A percentile compares a stretch with the other conserved stretches of the same genome.
Evolutionary conservation across 2,797 vertebrate species (phyloP).

Genomic region (Chloroceryle inda): DNA sequence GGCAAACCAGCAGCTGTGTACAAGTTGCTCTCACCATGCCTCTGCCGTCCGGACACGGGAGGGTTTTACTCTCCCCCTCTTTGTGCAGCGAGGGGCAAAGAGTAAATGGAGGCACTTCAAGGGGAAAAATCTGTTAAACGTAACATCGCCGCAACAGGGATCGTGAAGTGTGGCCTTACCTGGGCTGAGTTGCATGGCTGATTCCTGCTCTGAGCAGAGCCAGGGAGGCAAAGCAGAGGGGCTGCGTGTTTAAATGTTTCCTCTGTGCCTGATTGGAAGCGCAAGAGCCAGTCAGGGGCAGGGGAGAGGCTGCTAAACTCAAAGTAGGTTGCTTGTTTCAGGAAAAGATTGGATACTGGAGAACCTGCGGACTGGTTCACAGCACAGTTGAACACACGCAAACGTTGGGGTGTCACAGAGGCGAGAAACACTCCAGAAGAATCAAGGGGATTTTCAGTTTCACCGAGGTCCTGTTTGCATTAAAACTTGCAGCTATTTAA

Average conservation of each 20-base stretch:
- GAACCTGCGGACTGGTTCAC: background rate
- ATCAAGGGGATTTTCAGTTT: background rate
- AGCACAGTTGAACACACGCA: rapidly evolving
- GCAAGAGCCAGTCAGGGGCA: conserved; percentile 62
- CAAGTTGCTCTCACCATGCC: background rate
- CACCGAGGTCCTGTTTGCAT: background rate
- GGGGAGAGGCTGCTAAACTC: conserved; percentile 63
- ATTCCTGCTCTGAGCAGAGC: conserved; percentile 53
- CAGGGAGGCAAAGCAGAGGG: conserved; percentile 27
- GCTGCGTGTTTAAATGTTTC: conserved; percentile 65
- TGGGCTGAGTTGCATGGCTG: conserved; percentile 72
- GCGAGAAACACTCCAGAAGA: background rate
- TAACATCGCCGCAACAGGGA: background rate
- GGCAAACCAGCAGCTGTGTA: background rate
- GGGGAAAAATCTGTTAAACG: background rate
- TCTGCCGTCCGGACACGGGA: background rate
- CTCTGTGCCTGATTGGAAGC: conserved; percentile 73
- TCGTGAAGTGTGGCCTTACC: conserved; percentile 61
- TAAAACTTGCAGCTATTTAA: background rate
- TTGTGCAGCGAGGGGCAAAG: background rate
- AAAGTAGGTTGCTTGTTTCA: conserved; percentile 53
- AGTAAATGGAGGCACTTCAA: background rate
- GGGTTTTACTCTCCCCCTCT: background rate
- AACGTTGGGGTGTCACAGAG: background rate
- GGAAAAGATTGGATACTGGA: conserved; percentile 45